These are phyloP conservation scores for Eucidaris tribuloides DNA, from an alignment of 35 echinoderm and acorn worm genomes.

Conservation along the genomic window DNA sequence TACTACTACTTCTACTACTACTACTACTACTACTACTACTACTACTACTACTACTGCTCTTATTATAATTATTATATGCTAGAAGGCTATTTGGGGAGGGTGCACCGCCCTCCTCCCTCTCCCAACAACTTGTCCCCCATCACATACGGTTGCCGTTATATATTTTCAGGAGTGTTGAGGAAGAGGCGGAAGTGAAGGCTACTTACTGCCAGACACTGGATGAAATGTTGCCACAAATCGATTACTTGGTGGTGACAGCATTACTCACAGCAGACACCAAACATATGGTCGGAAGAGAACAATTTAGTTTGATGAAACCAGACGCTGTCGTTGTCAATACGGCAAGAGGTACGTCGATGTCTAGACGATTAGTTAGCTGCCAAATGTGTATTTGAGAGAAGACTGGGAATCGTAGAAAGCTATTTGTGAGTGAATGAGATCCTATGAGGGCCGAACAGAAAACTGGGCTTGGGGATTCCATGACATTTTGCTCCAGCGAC, in stretches of 20 bases:
- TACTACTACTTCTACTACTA: no score
- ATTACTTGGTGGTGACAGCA: constrained; percentile 42
- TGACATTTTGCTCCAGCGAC: no score
- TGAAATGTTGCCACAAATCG: constrained; percentile 51
- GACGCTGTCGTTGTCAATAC: constrained; percentile 61
- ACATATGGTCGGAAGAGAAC: constrained; percentile 26
- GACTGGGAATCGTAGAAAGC: no score
- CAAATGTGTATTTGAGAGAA: no score
- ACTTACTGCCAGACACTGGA: constrained; percentile 34
- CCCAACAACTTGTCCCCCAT: no score
- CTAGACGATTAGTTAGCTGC: no score
- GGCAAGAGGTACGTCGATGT: constrained; percentile 68
- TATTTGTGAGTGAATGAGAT: no score
- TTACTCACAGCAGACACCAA: constrained; percentile 43
- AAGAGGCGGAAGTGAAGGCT: constrained; percentile 31
- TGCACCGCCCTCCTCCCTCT: neutral
- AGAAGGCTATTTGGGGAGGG: neutral
- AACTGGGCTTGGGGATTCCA: no score
- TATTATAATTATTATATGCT: no score
- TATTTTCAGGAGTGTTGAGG: neutral
- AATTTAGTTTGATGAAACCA: constrained; percentile 63
- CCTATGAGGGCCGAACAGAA: no score
- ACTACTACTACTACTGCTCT: no score
- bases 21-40: no score
- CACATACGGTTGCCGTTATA: neutral